Conservation (phyloP, 2,888 invertebrate species). For the Drosophila acutilabella region DNA sequence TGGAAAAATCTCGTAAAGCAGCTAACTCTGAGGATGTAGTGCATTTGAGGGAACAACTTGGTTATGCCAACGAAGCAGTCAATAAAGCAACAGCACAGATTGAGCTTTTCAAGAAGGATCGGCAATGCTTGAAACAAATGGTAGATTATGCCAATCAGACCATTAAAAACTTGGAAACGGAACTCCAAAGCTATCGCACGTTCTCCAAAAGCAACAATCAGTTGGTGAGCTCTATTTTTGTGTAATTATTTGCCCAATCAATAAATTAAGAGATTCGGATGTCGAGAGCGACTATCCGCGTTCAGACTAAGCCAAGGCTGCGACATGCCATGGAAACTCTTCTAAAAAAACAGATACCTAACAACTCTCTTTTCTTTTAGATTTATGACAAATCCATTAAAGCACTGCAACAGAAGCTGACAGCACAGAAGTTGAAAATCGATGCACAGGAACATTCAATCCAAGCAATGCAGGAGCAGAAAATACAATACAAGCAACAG, state of each 20-base stretch:
- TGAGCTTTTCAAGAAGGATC: slow-evolving; percentile 86
- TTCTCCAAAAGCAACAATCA: slow-evolving; percentile 58
- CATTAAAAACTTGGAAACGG: slow-evolving; percentile 88
- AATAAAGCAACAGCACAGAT: slow-evolving; percentile 84
- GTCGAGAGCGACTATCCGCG: too few species aligned
- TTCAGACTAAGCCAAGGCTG: too few species aligned
- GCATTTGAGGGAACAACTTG: slow-evolving; percentile 61
- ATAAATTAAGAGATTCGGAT: too few species aligned
- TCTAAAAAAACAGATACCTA: too few species aligned
- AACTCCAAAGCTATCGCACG: slow-evolving; percentile 87
- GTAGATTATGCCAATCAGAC: slow-evolving; percentile 90
- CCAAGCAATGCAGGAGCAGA: slow-evolving; percentile 65
- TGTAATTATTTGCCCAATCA: too few species aligned
- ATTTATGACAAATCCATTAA: slow-evolving; percentile 86
- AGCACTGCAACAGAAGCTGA: slow-evolving; percentile 83
- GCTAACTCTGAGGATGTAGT: slow-evolving; percentile 30
- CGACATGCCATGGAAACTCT: too few species aligned
- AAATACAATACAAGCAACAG: slow-evolving; percentile 48
- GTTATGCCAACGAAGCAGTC: slow-evolving; percentile 80
- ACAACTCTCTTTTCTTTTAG: slow-evolving; percentile 70
- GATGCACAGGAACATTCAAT: slow-evolving; percentile 47
- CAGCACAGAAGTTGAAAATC: slow-evolving; percentile 42
- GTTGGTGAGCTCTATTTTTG: slow-evolving; percentile 48
- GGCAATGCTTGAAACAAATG: slow-evolving; percentile 88
- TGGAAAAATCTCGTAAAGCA: slow-evolving; percentile 59